These are phyloP conservation scores for Phortica magna DNA, from an alignment of 2,888 invertebrate species.

Conservation along the genomic window DNA sequence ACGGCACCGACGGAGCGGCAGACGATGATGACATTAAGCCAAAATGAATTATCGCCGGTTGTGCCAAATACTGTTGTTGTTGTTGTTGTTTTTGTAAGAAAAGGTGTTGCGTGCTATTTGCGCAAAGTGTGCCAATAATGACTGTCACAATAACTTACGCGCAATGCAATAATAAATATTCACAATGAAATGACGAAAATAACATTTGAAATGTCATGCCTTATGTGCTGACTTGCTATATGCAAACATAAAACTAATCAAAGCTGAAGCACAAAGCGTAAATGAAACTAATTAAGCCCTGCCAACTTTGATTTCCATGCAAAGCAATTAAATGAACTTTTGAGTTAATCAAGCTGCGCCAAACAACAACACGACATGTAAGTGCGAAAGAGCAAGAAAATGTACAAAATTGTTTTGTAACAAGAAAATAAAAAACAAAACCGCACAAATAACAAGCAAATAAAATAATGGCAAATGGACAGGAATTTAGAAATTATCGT, in stretches of 20 bases:
- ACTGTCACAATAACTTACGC: too few species aligned
- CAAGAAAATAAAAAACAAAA: background rate
- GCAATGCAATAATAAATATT: too few species aligned
- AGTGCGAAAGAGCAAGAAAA: background rate
- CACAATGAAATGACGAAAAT: too few species aligned
- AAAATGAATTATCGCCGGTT: constrained; percentile 12
- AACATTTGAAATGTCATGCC: too few species aligned
- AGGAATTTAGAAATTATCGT: constrained; percentile 66
- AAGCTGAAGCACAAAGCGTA: background rate
- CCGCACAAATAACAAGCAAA: background rate
- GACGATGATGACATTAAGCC: background rate
- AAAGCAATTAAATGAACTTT: constrained; percentile 18
- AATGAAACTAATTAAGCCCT: background rate
- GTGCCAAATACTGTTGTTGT: background rate
- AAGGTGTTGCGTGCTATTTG: background rate
- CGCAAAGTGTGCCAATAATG: too few species aligned
- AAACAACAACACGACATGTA: background rate
- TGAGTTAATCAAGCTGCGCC: background rate
- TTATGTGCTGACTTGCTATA: too few species aligned
- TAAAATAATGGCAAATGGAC: constrained; percentile 52
- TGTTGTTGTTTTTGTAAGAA: background rate
- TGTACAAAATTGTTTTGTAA: background rate
- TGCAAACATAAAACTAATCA: background rate
- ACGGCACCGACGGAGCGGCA: too few species aligned
- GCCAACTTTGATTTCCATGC: background rate